These are phyloP conservation scores for Charina bottae DNA, from an alignment of 2,113 vertebrate genomes.

Conservation along the genomic window DNA sequence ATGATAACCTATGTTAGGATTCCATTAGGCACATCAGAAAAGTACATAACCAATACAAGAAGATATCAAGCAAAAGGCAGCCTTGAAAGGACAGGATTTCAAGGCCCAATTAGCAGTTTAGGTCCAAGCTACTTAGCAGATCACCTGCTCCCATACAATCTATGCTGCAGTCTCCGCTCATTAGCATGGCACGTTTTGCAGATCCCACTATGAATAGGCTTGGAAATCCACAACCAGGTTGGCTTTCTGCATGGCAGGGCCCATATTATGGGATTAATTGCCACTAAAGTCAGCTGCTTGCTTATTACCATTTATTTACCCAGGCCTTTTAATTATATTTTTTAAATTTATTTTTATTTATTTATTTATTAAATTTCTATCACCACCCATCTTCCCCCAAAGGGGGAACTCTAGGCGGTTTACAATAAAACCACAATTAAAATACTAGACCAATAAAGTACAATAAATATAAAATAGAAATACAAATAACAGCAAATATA, in stretches of 20 bases:
- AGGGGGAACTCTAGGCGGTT: too few relatives aligned
- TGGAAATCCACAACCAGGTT: background rate
- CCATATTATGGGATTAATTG: background rate
- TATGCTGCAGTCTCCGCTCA: background rate
- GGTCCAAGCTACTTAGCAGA: background rate
- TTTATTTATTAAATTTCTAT: too few relatives aligned
- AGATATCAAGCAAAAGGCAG: background rate
- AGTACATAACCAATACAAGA: background rate
- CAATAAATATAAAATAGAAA: too few relatives aligned
- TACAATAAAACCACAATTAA: too few relatives aligned
- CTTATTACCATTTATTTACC: background rate
- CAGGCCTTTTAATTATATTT: background rate
- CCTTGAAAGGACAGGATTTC: background rate
- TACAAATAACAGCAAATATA: too few relatives aligned
- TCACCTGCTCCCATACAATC: background rate
- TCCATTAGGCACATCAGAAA: background rate
- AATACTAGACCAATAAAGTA: too few relatives aligned
- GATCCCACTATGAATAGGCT: background rate
- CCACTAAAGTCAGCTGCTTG: background rate
- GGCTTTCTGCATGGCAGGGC: background rate
- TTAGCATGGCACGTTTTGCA: background rate
- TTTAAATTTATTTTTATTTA: too few relatives aligned
- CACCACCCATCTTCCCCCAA: too few relatives aligned
- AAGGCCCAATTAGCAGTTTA: background rate
- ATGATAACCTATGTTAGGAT: background rate